A percentile compares a stretch with the other conserved stretches of the same genome.
Evolutionary conservation across 1,140 invertebrate genomes (phyloP).

Genomic region (Euborellia annulipes): DNA sequence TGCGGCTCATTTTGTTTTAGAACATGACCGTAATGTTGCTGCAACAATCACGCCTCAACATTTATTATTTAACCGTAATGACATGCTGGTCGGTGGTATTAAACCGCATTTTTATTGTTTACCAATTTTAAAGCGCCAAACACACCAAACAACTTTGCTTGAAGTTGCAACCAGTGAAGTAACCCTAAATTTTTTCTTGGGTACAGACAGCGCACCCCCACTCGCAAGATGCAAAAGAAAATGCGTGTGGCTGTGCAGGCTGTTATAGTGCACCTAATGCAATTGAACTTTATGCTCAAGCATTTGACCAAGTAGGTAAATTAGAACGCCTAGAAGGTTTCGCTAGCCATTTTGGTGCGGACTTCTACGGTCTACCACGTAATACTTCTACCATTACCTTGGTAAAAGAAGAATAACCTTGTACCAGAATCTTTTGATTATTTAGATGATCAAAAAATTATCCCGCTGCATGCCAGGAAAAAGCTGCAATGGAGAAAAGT

Average conservation of each 20-base stretch:
- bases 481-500: no score
- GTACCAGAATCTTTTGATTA: no score
- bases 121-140: not conserved
- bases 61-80: not conserved
- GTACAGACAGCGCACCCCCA: not conserved
- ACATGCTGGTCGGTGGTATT: not conserved
- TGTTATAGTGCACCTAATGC: not conserved
- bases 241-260: not conserved
- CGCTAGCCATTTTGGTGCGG: not conserved
- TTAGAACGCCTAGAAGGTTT: not conserved
- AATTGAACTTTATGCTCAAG: not conserved
- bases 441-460: no score
- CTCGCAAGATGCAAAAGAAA: not conserved
- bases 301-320: not conserved
- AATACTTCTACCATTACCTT: no score
- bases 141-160: not conserved
- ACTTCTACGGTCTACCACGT: not conserved
- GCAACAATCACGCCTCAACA: slow-evolving; percentile 1
- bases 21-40: not conserved
- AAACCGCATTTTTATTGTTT: not conserved
- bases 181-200: not conserved
- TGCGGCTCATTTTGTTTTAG: not conserved
- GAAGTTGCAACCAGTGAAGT: not conserved
- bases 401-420: no score
- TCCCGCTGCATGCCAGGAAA: no score